These are phyloP conservation scores for Andrena minutula DNA, from an alignment of 2,888 invertebrate genomes.

Conservation along the genomic window DNA sequence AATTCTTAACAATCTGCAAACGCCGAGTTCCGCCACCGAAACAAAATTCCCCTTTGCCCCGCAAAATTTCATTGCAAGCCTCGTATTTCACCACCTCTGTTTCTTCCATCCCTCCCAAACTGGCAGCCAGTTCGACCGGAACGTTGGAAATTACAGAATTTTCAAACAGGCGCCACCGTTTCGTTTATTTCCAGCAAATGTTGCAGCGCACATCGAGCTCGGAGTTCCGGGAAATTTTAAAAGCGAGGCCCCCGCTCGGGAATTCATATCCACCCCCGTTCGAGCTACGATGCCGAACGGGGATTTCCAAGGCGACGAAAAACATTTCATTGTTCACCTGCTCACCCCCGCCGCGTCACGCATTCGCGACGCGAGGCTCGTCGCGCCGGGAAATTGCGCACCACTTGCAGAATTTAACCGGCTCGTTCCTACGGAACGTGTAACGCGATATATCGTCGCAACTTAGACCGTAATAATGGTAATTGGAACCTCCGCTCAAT, in stretches of 20 bases:
- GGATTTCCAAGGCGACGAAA: background rate
- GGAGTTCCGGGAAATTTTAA: background rate
- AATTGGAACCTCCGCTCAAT: background rate
- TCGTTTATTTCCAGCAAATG: conserved; percentile 6
- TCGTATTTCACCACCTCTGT: background rate
- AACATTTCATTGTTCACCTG: background rate
- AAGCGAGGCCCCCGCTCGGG: background rate
- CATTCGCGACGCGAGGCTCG: background rate
- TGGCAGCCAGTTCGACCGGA: background rate
- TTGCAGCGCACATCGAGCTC: background rate
- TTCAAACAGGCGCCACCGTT: background rate
- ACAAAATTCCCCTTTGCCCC: background rate
- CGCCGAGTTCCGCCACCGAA: background rate
- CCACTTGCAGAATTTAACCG: background rate
- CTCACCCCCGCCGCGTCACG: background rate
- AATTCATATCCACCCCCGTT: background rate
- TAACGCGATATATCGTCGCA: conserved; percentile 8
- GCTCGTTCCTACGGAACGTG: background rate
- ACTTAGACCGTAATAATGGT: conserved; percentile 1
- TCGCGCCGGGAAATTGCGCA: background rate
- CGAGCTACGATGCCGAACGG: background rate
- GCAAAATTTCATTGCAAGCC: conserved; percentile 5
- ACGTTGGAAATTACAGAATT: conserved; percentile 11
- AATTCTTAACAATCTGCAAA: background rate
- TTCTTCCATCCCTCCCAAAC: background rate